phyloP scores from a whole-genome alignment of 2,797 vertebrate species.

The Melanotaenia maccullochi region DNA sequence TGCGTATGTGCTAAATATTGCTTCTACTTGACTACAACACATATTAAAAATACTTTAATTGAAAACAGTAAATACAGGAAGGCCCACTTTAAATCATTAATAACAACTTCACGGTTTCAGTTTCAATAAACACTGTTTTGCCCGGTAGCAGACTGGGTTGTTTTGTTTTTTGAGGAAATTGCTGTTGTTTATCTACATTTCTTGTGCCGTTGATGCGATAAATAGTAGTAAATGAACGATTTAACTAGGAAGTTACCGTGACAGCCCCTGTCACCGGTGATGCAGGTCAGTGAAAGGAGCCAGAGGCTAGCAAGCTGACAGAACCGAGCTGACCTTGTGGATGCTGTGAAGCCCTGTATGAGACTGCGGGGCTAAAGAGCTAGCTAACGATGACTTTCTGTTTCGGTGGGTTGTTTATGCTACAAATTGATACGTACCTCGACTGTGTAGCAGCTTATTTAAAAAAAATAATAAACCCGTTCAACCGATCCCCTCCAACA shows the following conservation, averaged over 20 bases:
- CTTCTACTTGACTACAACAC: not conserved
- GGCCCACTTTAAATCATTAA: not conserved
- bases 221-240: not conserved
- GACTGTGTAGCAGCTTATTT: conserved; percentile 15
- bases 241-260: not conserved
- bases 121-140: not conserved
- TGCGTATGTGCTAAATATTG: conserved; percentile 6
- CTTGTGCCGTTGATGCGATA: not conserved
- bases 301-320: conserved; percentile 47
- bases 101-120: not conserved
- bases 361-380: conserved; percentile 36
- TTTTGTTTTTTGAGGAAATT: not conserved
- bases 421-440: conserved; percentile 54
- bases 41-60: not conserved
- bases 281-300: conserved; percentile 36
- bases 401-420: not conserved
- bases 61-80: not conserved
- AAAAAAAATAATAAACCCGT: conserved; percentile 27
- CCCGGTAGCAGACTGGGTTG: conserved; percentile 9
- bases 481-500: conserved; percentile 35
- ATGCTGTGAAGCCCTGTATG: conserved; percentile 53
- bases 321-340: conserved; percentile 62
- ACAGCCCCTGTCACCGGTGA: not conserved
- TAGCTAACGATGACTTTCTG: conserved; percentile 34
- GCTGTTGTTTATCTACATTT: not conserved